phyloP scores from a whole-genome alignment of 1,140 invertebrate species.

The Danaus melanippus region DNA sequence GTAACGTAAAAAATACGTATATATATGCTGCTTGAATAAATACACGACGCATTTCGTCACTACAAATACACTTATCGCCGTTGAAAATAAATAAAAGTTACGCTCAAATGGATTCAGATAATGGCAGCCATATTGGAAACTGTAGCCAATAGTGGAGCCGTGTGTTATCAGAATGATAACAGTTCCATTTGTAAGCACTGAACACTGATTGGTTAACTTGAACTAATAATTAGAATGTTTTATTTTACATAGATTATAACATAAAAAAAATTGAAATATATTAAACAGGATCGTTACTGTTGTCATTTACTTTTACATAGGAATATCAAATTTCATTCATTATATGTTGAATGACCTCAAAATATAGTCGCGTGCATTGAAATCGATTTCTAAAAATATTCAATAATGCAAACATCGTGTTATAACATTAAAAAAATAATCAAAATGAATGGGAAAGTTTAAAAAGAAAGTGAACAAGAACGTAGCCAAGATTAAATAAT shows the following conservation, averaged over 20 bases:
- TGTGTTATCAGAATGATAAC: conserved; percentile 56
- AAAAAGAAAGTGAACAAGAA: conserved; percentile 14
- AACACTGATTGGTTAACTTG: conserved; percentile 39
- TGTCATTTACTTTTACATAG: conserved; percentile 11
- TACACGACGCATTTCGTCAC: neutral
- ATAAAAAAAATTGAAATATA: conserved; percentile 6
- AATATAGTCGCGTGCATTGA: no score
- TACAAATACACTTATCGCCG: conserved; percentile 8
- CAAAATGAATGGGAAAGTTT: conserved; percentile 15
- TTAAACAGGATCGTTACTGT: conserved; percentile 26
- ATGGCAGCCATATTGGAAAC: conserved; percentile 52
- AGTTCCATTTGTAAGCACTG: conserved; percentile 52
- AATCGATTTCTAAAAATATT: no score
- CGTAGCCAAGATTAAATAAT: conserved; percentile 25
- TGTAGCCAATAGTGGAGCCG: conserved; percentile 49
- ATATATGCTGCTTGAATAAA: neutral
- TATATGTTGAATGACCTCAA: conserved; percentile 9
- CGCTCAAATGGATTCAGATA: conserved; percentile 39
- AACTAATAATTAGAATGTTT: conserved; percentile 19
- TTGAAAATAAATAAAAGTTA: conserved; percentile 19
- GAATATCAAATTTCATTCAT: no score
- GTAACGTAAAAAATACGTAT: neutral
- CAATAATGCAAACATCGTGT: no score
- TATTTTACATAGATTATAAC: conserved; percentile 27
- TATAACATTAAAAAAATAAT: conserved; percentile 8